These are phyloP conservation scores for Saccostrea cuccullata DNA, from an alignment of 1,140 invertebrate genomes.

Conservation along the genomic window DNA sequence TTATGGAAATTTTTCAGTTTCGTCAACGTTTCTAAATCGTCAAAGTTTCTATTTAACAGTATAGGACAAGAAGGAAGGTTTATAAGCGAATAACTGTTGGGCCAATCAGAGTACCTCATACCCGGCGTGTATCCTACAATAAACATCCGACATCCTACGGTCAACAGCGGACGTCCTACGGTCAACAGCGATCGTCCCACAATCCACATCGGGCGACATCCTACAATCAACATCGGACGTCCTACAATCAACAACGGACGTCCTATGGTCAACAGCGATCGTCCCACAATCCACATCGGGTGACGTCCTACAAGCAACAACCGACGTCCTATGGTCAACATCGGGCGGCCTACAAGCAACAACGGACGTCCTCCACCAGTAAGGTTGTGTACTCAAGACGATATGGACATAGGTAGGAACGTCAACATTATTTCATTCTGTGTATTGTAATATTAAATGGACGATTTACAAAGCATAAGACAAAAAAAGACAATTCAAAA, in stretches of 20 bases:
- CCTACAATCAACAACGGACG: background rate
- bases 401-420: background rate
- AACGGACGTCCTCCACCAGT: background rate
- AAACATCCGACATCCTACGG: background rate
- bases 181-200: too few relatives aligned
- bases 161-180: background rate
- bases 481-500: too few relatives aligned
- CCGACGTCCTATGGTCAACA: background rate
- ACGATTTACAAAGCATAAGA: too few relatives aligned
- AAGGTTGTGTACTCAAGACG: background rate
- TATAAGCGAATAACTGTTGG: background rate
- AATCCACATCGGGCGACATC: background rate
- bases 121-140: too few relatives aligned
- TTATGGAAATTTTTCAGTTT: too few relatives aligned
- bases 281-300: too few relatives aligned
- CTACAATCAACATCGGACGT: background rate
- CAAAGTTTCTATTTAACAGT: background rate
- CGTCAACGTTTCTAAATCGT: too few relatives aligned
- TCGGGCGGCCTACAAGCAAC: too few relatives aligned
- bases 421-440: too few relatives aligned
- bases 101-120: background rate
- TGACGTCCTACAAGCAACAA: background rate
- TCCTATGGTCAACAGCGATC: background rate
- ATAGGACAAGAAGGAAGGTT: background rate
- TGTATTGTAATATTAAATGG: too few relatives aligned